A percentile compares a stretch with the other conserved stretches of the same genome.
These are phyloP conservation scores for Ailurus styani DNA, from an alignment of 2,113 vertebrate genomes.

Conservation along the genomic window DNA sequence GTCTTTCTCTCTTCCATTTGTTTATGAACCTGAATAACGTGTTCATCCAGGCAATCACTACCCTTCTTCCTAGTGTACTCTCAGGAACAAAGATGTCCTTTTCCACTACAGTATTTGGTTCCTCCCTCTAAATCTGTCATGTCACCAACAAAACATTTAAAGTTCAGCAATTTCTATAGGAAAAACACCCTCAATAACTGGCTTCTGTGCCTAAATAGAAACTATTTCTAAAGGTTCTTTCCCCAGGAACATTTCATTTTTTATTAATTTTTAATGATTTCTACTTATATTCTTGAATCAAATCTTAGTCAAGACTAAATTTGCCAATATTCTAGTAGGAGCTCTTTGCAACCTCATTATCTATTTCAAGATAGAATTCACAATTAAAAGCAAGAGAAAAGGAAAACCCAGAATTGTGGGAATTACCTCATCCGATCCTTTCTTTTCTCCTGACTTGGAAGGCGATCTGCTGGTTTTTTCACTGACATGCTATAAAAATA, in stretches of 20 bases:
- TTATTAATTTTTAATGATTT: not conserved
- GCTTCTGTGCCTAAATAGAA: not conserved
- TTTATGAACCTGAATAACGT: not conserved
- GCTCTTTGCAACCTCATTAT: not conserved
- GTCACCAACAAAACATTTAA: not conserved
- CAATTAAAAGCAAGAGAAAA: conserved; percentile 24
- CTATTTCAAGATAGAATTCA: conserved; percentile 24
- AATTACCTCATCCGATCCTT: conserved; percentile 76
- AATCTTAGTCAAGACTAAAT: not conserved
- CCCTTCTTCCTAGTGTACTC: not conserved
- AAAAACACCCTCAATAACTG: not conserved
- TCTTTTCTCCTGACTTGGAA: conserved; percentile 72
- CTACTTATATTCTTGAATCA: not conserved
- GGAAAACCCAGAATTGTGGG: not conserved
- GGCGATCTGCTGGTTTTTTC: conserved; percentile 65
- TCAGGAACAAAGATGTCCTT: not conserved
- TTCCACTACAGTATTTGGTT: not conserved
- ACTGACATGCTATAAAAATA: conserved; percentile 71
- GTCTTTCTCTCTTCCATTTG: conserved; percentile 17
- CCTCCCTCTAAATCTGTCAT: not conserved
- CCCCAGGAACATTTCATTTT: not conserved
- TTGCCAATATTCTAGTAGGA: not conserved
- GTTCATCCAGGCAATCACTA: not conserved
- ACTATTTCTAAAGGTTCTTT: not conserved
- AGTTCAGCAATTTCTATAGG: not conserved